A percentile compares a stretch with the other conserved stretches of the same genome.
Evolutionary conservation across 1,140 invertebrate genomes (phyloP).

Genomic region (Pogonomyrmex barbatus): DNA sequence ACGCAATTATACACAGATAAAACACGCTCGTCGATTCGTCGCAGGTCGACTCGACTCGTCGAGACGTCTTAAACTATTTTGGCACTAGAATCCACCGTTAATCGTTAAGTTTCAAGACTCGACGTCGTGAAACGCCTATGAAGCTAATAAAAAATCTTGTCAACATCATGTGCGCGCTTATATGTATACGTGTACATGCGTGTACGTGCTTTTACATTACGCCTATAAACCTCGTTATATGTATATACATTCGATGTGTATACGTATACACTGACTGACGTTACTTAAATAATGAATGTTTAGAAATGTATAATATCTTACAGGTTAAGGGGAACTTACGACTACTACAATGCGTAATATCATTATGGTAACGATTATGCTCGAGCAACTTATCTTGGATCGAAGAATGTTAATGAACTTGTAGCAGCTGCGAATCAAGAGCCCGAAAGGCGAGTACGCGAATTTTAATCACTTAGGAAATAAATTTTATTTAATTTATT

Average conservation of each 20-base stretch:
- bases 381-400: constrained; percentile 3
- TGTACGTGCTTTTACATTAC: constrained; percentile 22
- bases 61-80: constrained; percentile 80
- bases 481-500: constrained; percentile 32
- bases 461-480: constrained; percentile 25
- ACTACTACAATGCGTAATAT: constrained; percentile 31
- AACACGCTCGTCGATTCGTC: constrained; percentile 52
- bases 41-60: constrained; percentile 31
- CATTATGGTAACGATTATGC: neutral
- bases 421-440: constrained; percentile 6
- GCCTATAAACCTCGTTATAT: constrained; percentile 17
- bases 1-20: constrained; percentile 64
- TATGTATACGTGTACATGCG: constrained; percentile 6
- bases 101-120: constrained; percentile 63
- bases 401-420: constrained; percentile 21
- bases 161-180: constrained; percentile 29
- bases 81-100: constrained; percentile 81
- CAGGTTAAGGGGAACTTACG: constrained; percentile 4
- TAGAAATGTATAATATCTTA: constrained; percentile 48
- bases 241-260: constrained; percentile 24
- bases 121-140: constrained; percentile 57
- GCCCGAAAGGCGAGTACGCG: neutral
- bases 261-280: constrained; percentile 16
- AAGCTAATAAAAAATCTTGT: constrained; percentile 58
- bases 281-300: constrained; percentile 37